Evolutionary conservation across 2,797 vertebrate species (phyloP), one percentile per base, ranked within the genome.

Genomic region (Hydrolagus colliei): DNA sequence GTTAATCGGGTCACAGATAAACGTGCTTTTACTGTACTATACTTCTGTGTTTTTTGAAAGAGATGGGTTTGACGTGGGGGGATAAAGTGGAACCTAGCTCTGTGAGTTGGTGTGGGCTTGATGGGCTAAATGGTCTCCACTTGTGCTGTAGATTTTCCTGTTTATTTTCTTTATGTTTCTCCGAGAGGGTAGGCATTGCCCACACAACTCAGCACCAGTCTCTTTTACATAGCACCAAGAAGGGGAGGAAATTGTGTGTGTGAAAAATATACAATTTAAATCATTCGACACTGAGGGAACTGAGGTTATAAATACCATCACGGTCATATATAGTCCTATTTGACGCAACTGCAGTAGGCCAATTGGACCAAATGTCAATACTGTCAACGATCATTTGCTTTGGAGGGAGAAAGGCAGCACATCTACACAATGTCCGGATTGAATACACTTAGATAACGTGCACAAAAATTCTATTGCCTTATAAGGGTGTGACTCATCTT

Each of bases 401-500:
- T 22, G 67, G 22, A 16, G 63, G 67, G n/a, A 52, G 41, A 52
- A 52, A 52, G 41, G 41, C n/a, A 5, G 65, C 79, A 1, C n/a
- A 71, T 20, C 68, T 67, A 84, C 67, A 13, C 65, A 8, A 7
- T 35, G 32, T 8, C 12, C 16, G 11, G 10, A 5, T 18, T 52
- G 18, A 71, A 71, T 68, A 68, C 67, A 9, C 27, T 18, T 52
- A 68, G 14, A 84, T 20, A 68, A 82, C 1, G n/a, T 41, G 65
- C 9, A 84, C 16, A 41, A 68, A 4, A 35, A 35, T 18, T 2
- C 14, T 52, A 10, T 67, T 71, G 65, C 63, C 63, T 16, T 71
- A 59, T 20, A 77, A 77, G 59, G 32, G 16, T 68, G 41, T 82
- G 32, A 82, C 63, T 68, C 79, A 13, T 79, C 27, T 41, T 82